These are phyloP conservation scores for Anableps anableps DNA, from an alignment of 2,797 vertebrate genomes.

Conservation along the genomic window DNA sequence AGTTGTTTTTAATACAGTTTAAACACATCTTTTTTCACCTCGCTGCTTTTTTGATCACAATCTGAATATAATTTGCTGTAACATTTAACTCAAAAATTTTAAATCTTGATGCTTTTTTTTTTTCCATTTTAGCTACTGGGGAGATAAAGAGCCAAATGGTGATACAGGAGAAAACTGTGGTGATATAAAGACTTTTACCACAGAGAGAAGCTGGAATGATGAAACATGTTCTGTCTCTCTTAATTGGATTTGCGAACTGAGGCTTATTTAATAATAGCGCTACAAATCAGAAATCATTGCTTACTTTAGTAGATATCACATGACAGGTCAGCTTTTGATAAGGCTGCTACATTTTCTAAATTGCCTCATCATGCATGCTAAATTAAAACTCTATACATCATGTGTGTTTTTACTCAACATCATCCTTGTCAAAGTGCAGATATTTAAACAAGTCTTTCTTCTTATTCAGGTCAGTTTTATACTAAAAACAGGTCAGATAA, in stretches of 20 bases:
- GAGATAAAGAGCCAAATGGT: not conserved
- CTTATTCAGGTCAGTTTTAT: not conserved
- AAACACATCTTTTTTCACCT: not conserved
- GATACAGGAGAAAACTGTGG: not conserved
- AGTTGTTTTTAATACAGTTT: not conserved
- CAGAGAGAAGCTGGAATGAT: not conserved
- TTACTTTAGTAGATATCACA: too few relatives aligned
- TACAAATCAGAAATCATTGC: not conserved
- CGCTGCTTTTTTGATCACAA: not conserved
- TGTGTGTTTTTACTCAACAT: not conserved
- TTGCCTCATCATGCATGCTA: not conserved
- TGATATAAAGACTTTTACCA: not conserved
- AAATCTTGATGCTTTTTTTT: not conserved
- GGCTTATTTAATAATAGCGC: not conserved
- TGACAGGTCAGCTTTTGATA: not conserved
- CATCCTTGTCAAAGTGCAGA: not conserved
- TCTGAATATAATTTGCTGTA: not conserved
- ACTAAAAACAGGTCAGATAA: not conserved
- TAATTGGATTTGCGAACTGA: constrained; percentile 4
- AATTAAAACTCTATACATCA: not conserved
- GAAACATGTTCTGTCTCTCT: fast-evolving
- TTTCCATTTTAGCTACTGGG: not conserved
- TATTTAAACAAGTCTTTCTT: not conserved
- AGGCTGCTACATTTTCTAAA: not conserved
- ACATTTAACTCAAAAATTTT: not conserved